These are phyloP conservation scores for Ichneumoninae sp. DNA, from an alignment of 2,888 invertebrate genomes.

Conservation along the genomic window DNA sequence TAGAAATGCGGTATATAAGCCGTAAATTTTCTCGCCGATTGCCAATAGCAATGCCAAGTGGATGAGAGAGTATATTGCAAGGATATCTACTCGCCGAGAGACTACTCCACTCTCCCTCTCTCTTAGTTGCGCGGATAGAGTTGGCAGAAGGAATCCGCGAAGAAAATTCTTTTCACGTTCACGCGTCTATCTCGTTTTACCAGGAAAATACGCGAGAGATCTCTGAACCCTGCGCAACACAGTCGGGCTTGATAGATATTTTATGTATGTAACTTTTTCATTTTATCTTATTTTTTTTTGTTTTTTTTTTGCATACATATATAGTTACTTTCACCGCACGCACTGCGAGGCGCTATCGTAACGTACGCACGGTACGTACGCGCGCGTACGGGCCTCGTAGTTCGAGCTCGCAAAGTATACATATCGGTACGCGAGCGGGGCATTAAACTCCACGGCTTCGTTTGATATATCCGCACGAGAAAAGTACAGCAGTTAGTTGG, in stretches of 20 bases:
- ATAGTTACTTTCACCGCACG: conserved; percentile 38
- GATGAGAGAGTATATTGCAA: conserved; percentile 37
- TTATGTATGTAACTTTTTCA: conserved; percentile 5
- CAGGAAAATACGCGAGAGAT: conserved; percentile 53
- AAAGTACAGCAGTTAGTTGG: conserved; percentile 21
- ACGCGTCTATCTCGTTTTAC: conserved; percentile 10
- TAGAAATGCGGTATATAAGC: conserved; percentile 54
- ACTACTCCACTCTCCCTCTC: conserved; percentile 22
- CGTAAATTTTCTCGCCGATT: conserved; percentile 64
- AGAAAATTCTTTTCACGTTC: conserved; percentile 47
- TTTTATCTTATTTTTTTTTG: neutral
- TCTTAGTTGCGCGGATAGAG: conserved; percentile 45
- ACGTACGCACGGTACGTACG: conserved; percentile 40
- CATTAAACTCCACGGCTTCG: conserved; percentile 73
- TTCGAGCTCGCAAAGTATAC: conserved; percentile 59
- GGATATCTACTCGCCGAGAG: conserved; percentile 44
- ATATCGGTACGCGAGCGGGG: conserved; percentile 68
- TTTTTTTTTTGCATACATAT: conserved; percentile 3
- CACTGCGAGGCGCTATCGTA: conserved; percentile 24
- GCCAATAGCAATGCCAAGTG: conserved; percentile 63
- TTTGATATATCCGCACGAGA: conserved; percentile 53
- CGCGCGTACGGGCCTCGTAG: conserved; percentile 19
- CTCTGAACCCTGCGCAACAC: conserved; percentile 33
- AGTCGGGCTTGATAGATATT: neutral
- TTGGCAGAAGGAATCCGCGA: conserved; percentile 58